Base-by-base conservation (phyloP, 2,113 vertebrate species). In the Neomonachus schauinslandi region DNA sequence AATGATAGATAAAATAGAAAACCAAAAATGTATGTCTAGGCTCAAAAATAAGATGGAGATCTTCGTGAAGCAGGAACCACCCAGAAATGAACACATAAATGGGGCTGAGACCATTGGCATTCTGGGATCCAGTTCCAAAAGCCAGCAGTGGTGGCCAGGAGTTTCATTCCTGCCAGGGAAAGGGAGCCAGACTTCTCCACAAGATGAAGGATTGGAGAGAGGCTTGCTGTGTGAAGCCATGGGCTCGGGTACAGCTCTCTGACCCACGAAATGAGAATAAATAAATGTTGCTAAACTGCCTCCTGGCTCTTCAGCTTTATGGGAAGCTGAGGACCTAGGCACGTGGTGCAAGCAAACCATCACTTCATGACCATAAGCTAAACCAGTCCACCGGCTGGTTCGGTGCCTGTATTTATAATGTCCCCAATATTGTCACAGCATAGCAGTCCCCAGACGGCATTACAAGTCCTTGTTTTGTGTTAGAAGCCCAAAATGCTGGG, bases 1-100 rank as follows among this genome's bases (percentile, higher is more conserved):
- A 85, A 39, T 89, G 77, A 42, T 14, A 85, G 61, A 31, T 65
- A 80, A 93, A 69, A 53, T 14, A 90, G 80, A 76, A 95, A 95
- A 57, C 1, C 19, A 79, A 93, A 85, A 84, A 18, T 65, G 10
- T 13, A 33, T 59, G 7, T 67, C 9, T 21, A 77, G 24, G 21
- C 36, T 96, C 42, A 95, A 85, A 82, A 86, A 28, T 8, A 76
- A 95, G 36, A 53, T 19, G 14, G 63, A 61, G 9, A 42, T 72
- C 42, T 88, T 83, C 14, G 42, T 21, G 53, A 93, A 72, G 5
- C 28, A 82, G 46, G 46, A 90, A 49, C 24, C 36, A 1, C 53
- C 42, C 26, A 57, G 8, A 95, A 89, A 90, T 74, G 6, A 86
- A 53, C 51, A 53, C 11, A 11, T 42, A 67, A 81, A 31, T 53